phyloP scores from a whole-genome alignment of 2,113 vertebrate genomes.

The Alaudala cheleensis region DNA sequence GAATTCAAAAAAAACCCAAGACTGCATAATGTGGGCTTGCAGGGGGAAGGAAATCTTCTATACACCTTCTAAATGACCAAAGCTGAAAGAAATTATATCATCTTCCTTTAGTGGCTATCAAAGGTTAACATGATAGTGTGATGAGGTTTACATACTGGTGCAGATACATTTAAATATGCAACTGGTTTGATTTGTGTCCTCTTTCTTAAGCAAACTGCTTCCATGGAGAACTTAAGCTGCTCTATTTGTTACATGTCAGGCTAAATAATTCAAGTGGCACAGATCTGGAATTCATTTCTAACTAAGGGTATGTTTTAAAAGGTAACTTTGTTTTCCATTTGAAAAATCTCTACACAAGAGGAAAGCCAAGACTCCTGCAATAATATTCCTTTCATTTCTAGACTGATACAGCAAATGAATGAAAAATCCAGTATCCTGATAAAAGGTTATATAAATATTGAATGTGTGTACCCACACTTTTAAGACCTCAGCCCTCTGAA shows the following conservation, averaged over 20 bases:
- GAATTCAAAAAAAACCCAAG: conserved; percentile 52
- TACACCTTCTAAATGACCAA: conserved; percentile 62
- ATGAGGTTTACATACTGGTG: not conserved
- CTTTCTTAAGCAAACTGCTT: conserved; percentile 41
- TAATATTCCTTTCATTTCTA: conserved; percentile 13
- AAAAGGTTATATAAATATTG: conserved; percentile 52
- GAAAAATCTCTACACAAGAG: conserved; percentile 10
- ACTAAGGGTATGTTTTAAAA: conserved; percentile 23
- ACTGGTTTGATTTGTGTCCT: conserved; percentile 29
- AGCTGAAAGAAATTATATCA: conserved; percentile 47
- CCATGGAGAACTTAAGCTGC: not conserved
- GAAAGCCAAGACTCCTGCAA: not conserved
- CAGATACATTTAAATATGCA: conserved; percentile 45
- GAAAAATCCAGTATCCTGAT: not conserved
- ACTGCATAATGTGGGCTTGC: conserved; percentile 65
- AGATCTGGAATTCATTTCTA: conserved; percentile 26
- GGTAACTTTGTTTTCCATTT: not conserved
- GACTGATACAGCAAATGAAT: not conserved
- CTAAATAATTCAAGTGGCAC: conserved; percentile 44
- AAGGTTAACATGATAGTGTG: conserved; percentile 3
- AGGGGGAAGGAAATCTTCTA: conserved; percentile 39
- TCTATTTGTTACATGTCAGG: conserved; percentile 18
- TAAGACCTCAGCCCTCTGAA: conserved; percentile 37
- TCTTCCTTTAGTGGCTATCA: conserved; percentile 16
- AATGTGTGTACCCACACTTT: not conserved